Evolutionary conservation across 2,888 invertebrate species (phyloP), one percentile per base, ranked within the genome.

Genomic region (Acanthosepion esculentum): DNA sequence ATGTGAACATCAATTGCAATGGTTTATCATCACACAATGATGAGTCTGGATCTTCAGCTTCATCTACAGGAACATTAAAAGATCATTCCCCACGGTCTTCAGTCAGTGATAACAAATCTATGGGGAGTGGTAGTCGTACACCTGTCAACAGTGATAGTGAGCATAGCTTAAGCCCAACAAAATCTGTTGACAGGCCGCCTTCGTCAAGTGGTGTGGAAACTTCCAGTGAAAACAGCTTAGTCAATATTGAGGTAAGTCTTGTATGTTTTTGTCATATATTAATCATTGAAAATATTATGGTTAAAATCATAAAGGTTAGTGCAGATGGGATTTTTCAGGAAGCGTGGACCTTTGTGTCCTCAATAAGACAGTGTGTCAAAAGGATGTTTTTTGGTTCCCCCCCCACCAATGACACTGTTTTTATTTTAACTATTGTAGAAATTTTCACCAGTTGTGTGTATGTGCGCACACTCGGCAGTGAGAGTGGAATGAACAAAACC

Each of bases 81-180:
- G 95, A 95, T n/a, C 94, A 94, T 48, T 95, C 95, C 20, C 96
- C 95, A 15, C 93, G 95, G 41, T 95, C 95, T 20, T 96, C 96
- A 8, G 94, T 95, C 18, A 95, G 95, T 55, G 96, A 96, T 55
- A 95, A 95, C 29, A 95, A 95, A 94, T 96, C 96, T 15, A 95
- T 96, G 50, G 96, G 96, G 94, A 96, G 96, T 78, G 96, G 96
- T 93, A 96, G 96, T 93, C 95, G 96, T 15, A 96, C 96, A 8
- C 96, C 96, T 48, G 96, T 96, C n/a, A 96, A 96, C 95, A 96
- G 96, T 94, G 96, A 97, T 94, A 96, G 95, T 55, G 96, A 96
- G 55, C 94, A 95, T 50, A 95, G 94, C 94, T 92, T 94, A 5
- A 91, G 94, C 12, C 94, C 94, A 53, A 94, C 78, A 48, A 94